A percentile compares a stretch with the other conserved stretches of the same genome.
These are phyloP conservation scores for Mycalesis mineus DNA, from an alignment of 2,888 invertebrate genomes.

Conservation along the genomic window DNA sequence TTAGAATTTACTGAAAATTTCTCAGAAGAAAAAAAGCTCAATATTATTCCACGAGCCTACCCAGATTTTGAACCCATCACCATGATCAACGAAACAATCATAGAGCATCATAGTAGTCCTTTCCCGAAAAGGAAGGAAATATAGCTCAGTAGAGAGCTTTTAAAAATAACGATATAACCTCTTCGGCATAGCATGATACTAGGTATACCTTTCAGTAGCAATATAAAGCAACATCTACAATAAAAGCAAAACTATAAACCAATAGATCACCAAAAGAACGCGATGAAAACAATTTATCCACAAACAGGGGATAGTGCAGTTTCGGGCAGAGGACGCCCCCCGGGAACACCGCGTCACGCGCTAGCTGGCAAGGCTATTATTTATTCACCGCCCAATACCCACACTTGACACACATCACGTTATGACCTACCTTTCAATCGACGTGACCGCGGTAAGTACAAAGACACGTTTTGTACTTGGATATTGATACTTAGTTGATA, in stretches of 20 bases:
- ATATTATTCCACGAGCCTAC: too few species aligned
- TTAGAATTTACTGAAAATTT: too few species aligned
- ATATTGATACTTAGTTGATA: conserved; percentile 16
- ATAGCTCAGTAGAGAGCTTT: too few species aligned
- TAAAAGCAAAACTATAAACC: conserved; percentile 4
- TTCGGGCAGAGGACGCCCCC: conserved; percentile 16
- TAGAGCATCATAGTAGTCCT: too few species aligned
- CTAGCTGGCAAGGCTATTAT: conserved; percentile 35
- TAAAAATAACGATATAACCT: too few species aligned
- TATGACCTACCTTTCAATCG: conserved; percentile 31
- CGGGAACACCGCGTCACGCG: conserved; percentile 32
- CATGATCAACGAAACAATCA: too few species aligned
- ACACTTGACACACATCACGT: conserved; percentile 42
- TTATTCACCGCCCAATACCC: conserved; percentile 41
- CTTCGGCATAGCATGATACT: too few species aligned
- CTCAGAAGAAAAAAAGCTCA: too few species aligned
- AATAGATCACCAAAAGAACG: conserved; percentile 16
- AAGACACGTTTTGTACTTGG: conserved; percentile 22
- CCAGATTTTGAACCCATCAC: too few species aligned
- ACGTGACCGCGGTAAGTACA: conserved; percentile 28
- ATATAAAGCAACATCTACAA: too few species aligned
- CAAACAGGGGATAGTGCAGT: conserved; percentile 17
- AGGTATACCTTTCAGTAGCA: too few species aligned
- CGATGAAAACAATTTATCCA: conserved; percentile 21
- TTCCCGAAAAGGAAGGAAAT: too few species aligned